phyloP scores from a whole-genome alignment of 2,888 invertebrate genomes.

The Cinara cedri region DNA sequence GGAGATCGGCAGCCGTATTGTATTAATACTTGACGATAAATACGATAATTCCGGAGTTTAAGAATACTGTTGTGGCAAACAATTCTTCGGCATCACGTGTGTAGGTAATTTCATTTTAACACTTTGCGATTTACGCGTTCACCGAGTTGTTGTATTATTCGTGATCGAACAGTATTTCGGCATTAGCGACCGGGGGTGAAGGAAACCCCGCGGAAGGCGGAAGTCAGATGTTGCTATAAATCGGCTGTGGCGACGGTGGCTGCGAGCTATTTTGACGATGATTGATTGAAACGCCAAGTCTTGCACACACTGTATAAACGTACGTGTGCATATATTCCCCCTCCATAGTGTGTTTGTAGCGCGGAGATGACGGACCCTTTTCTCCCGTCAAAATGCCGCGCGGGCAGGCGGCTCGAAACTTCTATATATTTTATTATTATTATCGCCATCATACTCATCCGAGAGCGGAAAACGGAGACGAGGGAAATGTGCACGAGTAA shows the following conservation, averaged over 20 bases:
- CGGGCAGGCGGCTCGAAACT: slow-evolving; percentile 27
- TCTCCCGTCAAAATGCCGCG: not conserved
- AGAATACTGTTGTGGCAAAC: too few relatives aligned
- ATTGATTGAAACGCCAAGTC: slow-evolving; percentile 37
- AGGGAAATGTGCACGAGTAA: not conserved
- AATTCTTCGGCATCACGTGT: too few relatives aligned
- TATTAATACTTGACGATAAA: too few relatives aligned
- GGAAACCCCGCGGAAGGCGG: not conserved
- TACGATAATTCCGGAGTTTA: too few relatives aligned
- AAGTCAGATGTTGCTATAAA: slow-evolving; percentile 41
- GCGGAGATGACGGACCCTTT: slow-evolving; percentile 24
- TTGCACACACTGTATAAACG: not conserved
- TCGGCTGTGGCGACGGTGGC: not conserved
- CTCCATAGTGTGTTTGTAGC: not conserved
- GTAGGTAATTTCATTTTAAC: too few relatives aligned
- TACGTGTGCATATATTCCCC: not conserved
- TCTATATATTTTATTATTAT: not conserved
- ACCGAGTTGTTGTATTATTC: too few relatives aligned
- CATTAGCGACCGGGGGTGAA: too few relatives aligned
- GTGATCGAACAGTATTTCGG: too few relatives aligned
- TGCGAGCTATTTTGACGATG: slow-evolving; percentile 41
- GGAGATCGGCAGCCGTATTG: too few relatives aligned
- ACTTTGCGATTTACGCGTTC: too few relatives aligned
- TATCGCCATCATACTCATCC: not conserved
- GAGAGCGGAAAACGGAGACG: not conserved